These are phyloP conservation scores for Antitype chi DNA, from an alignment of 2,888 invertebrate genomes.

Conservation along the genomic window DNA sequence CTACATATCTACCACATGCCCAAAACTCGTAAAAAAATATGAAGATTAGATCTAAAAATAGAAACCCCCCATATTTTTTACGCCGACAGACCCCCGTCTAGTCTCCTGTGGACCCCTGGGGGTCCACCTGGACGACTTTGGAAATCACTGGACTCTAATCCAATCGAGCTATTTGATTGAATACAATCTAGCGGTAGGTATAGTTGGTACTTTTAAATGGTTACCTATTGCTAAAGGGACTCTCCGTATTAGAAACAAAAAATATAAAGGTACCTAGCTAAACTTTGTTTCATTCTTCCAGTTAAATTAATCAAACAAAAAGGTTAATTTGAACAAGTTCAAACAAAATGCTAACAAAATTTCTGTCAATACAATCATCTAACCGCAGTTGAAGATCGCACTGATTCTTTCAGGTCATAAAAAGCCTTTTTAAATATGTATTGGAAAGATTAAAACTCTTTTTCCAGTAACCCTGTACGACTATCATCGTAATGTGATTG, in stretches of 20 bases:
- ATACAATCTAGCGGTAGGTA: not conserved
- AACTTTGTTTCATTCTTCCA: not conserved
- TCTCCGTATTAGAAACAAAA: not conserved
- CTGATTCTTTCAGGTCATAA: not conserved
- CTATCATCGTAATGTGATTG: conserved; percentile 40
- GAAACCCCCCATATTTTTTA: no score
- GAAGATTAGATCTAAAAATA: no score
- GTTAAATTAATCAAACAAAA: not conserved
- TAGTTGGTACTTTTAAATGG: not conserved
- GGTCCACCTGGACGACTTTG: no score
- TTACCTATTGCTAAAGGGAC: not conserved
- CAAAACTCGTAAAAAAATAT: no score
- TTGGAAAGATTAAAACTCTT: not conserved
- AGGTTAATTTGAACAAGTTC: not conserved
- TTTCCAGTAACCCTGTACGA: conserved; percentile 19
- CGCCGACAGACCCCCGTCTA: no score
- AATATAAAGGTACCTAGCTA: not conserved
- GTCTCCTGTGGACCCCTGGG: no score
- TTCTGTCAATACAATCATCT: not conserved
- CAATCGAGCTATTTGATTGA: not conserved
- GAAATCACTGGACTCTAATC: no score
- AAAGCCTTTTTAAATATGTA: no score
- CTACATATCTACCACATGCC: no score
- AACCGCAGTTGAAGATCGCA: not conserved
- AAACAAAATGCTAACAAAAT: not conserved